Base-by-base conservation (phyloP, 2,888 invertebrate genomes). In the Masnerella sp. region DNA sequence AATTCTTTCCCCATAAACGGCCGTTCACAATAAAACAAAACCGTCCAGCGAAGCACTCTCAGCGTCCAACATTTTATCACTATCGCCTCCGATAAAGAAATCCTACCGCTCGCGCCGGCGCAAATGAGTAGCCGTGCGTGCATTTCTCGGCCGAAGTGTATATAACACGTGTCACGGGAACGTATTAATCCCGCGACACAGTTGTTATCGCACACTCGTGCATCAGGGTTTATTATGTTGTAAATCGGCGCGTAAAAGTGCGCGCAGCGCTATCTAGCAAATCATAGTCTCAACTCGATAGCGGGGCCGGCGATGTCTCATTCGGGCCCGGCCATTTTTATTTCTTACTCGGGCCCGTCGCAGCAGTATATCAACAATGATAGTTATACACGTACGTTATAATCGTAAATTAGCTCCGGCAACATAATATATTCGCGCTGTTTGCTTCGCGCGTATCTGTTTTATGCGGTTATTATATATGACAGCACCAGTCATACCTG, bases 391-490 rank as follows among this genome's bases (percentile, higher is more conserved):
- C 85, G 86, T 85, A 85, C 85, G 87, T 87, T 87, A 87, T 87
- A 87, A 87, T 87, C 87, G 87, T 87, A 87, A 87, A 87, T 87
- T 87, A 87, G 85, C 83, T 84, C 81, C 82, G 83, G 86, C 86
- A 87, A 87, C 87, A 87, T 86, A 87, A 87, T 87, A 87, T 87
- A 87, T 87, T 87, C 86, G 85, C 82, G 83, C 79, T 78, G 76
- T 81, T 80, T 78, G 81, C 81, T 84, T 85, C 85, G 83, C 85
- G 84, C 86, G 86, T 85, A 85, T 86, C 85, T 86, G 86, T 87
- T 87, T 87, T 87, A 86, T 86, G 87, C 86, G 83, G 85, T 87
- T 87, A 87, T 87, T 87, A 87, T 87, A 87, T 86, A 87, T 85
- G 87, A 86, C 86, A 86, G 86, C 83, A 81, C 79, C 83, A 86